Percentiles rank a stretch among this genome's conserved stretches.
Evolutionary conservation across 1,140 invertebrate species (phyloP).

Genomic region (Drosophila mojavensis): DNA sequence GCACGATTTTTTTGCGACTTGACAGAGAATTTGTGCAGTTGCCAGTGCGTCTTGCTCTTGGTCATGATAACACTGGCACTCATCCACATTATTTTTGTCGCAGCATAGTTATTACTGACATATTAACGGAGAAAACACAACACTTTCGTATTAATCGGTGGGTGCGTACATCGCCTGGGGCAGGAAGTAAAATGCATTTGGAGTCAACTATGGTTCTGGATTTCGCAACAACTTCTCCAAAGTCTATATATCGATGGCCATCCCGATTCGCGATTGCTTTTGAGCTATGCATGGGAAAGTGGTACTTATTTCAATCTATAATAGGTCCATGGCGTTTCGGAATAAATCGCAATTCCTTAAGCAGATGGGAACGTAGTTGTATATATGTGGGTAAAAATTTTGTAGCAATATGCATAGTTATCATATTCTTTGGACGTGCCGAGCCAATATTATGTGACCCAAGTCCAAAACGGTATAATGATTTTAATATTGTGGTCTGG

Average conservation of each 20-base stretch:
- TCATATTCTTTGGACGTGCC: constrained; percentile 31
- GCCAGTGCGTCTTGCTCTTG: constrained; percentile 19
- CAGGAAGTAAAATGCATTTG: not conserved
- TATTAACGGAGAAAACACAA: constrained; percentile 19
- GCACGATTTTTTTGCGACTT: constrained; percentile 35
- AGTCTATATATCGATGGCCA: constrained; percentile 9
- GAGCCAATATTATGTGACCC: constrained; percentile 45
- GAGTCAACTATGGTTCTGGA: not conserved
- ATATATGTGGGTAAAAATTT: constrained; percentile 33
- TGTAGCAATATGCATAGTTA: constrained; percentile 21
- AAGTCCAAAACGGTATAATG: constrained; percentile 42
- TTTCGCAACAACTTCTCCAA: not conserved
- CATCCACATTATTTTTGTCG: constrained; percentile 49
- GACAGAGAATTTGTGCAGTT: constrained; percentile 16
- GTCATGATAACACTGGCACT: constrained; percentile 42
- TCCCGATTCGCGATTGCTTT: constrained; percentile 28
- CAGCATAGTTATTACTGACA: constrained; percentile 29
- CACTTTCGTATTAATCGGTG: constrained; percentile 28
- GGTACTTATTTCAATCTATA: constrained; percentile 50
- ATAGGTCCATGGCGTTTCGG: constrained; percentile 48
- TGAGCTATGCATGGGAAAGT: constrained; percentile 35
- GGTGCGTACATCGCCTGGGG: not conserved
- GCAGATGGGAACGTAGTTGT: constrained; percentile 39
- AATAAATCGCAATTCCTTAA: not conserved
- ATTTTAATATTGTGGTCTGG: constrained; percentile 10